A percentile compares a stretch with the other conserved stretches of the same genome.
These are phyloP conservation scores for Gerris buenoi DNA, from an alignment of 1,140 invertebrate species.

Conservation along the genomic window DNA sequence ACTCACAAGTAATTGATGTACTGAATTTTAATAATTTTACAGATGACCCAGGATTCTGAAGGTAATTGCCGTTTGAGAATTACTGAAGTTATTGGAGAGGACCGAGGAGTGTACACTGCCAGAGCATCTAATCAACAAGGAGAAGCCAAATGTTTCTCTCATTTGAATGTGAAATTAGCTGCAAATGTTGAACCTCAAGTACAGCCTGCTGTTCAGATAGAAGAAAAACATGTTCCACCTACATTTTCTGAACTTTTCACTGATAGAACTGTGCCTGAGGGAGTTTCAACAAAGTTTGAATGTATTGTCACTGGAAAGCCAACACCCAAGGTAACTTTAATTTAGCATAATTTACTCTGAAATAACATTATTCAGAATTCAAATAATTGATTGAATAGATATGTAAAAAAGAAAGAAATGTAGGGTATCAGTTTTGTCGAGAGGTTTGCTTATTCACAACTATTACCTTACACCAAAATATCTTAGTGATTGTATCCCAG, in stretches of 20 bases:
- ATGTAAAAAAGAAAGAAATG: no score
- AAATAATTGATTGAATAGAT: no score
- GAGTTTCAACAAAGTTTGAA: conserved; percentile 49
- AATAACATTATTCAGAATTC: no score
- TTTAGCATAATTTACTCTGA: no score
- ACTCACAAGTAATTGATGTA: no score
- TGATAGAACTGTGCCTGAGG: conserved; percentile 35
- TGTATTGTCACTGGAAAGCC: conserved; percentile 54
- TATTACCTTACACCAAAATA: no score
- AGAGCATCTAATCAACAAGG: conserved; percentile 54
- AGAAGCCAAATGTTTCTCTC: conserved; percentile 66
- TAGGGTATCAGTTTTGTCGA: no score
- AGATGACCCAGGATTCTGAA: conserved; percentile 33
- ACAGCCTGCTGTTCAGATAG: conserved; percentile 29
- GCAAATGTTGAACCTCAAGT: conserved; percentile 12
- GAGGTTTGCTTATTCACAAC: no score
- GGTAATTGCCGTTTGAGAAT: conserved; percentile 44
- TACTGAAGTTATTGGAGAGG: conserved; percentile 37
- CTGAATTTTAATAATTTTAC: no score
- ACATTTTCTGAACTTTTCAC: conserved; percentile 47
- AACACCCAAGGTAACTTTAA: conserved; percentile 43
- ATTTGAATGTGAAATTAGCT: conserved; percentile 49
- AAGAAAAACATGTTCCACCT: conserved; percentile 42
- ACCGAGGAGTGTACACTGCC: conserved; percentile 61
- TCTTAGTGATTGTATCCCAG: no score